Evolutionary conservation across 2,797 vertebrate genomes (phyloP).

Genomic region (Chloroceryle amazona): DNA sequence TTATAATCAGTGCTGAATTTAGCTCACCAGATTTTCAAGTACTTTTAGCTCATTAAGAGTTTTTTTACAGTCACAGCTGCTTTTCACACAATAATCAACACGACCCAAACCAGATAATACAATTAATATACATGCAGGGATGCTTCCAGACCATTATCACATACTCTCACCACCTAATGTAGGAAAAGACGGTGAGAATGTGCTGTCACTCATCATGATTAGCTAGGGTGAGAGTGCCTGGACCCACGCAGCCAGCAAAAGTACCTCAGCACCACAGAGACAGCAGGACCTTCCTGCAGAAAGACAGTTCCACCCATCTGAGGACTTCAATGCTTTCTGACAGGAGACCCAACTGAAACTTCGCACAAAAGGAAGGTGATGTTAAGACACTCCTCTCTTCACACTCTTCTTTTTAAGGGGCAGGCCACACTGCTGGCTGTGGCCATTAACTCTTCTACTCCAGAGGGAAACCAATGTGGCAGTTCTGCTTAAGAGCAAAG

Average conservation of each 20-base stretch:
- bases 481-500: too few species aligned
- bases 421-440: too few species aligned
- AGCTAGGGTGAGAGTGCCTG: not conserved
- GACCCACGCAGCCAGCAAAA: not conserved
- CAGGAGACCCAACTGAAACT: too few species aligned
- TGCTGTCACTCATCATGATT: not conserved
- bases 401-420: too few species aligned
- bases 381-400: too few species aligned
- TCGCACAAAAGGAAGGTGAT: too few species aligned
- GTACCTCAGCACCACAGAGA: rapidly evolving
- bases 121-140: not conserved
- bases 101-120: not conserved
- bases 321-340: too few species aligned
- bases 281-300: too few species aligned
- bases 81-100: not conserved
- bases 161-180: not conserved
- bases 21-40: not conserved
- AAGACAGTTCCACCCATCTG: too few species aligned
- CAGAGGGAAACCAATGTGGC: too few species aligned
- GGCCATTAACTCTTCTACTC: too few species aligned
- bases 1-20: not conserved
- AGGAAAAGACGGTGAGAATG: not conserved
- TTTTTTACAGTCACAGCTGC: not conserved
- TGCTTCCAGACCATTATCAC: not conserved
- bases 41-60: not conserved